Evolutionary conservation across 2,888 invertebrate genomes (phyloP).

Genomic region (Drosophila melanocephala): DNA sequence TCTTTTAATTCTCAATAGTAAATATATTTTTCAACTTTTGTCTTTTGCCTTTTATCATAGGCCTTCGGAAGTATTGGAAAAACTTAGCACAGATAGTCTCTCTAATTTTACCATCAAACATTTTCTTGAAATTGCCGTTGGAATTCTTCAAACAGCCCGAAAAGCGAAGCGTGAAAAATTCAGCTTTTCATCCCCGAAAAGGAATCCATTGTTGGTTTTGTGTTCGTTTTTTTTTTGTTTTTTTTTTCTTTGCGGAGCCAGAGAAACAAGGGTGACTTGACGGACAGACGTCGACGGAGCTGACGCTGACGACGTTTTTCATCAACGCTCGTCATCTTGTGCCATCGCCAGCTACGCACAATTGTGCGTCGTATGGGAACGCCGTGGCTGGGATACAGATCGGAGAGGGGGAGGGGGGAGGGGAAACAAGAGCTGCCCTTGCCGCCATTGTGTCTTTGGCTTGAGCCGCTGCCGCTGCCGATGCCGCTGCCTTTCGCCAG

Average conservation of each 20-base stretch:
- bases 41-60: not conserved
- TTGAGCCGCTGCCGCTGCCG: constrained; percentile 30
- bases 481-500: constrained; percentile 26
- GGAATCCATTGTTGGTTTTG: constrained; percentile 67
- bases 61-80: not conserved
- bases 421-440: constrained; percentile 42
- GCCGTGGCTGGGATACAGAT: not conserved
- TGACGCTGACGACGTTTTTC: constrained; percentile 74
- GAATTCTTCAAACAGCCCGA: constrained; percentile 53
- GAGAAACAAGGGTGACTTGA: constrained; percentile 81
- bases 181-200: constrained; percentile 76
- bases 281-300: constrained; percentile 79
- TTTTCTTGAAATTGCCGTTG: not conserved
- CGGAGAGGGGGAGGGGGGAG: not conserved
- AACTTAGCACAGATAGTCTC: not conserved
- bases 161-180: constrained; percentile 67
- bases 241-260: constrained; percentile 33
- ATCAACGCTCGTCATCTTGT: constrained; percentile 82
- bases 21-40: not conserved
- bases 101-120: not conserved
- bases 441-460: constrained; percentile 67
- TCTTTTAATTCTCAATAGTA: not conserved
- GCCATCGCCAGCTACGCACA: constrained; percentile 78
- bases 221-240: constrained; percentile 44
- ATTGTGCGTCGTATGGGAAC: constrained; percentile 64